Conservation (phyloP, 2,888 invertebrate genomes). For the Chydorus sphaericus region DNA sequence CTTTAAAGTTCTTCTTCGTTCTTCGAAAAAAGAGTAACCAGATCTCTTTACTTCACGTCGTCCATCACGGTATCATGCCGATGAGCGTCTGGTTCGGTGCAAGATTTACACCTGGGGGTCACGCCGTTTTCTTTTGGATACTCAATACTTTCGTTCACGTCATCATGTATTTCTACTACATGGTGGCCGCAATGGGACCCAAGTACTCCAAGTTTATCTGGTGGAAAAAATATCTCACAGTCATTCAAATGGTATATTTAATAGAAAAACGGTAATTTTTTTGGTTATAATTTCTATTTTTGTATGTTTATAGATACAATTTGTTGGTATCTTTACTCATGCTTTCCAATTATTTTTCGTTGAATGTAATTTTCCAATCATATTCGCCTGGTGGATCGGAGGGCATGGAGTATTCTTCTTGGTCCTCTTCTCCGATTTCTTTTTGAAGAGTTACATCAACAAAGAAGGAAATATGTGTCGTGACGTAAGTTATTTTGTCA, state of each 20-base stretch:
- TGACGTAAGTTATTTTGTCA: conserved; percentile 7
- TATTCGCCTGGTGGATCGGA: conserved; percentile 90
- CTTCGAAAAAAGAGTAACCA: too few species aligned
- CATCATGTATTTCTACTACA: conserved; percentile 95
- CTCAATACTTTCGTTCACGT: conserved; percentile 91
- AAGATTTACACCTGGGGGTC: conserved; percentile 90
- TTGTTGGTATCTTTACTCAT: conserved; percentile 76
- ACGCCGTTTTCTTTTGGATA: conserved; percentile 89
- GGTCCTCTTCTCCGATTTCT: conserved; percentile 88
- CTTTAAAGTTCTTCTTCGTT: too few species aligned
- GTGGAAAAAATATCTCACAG: conserved; percentile 95
- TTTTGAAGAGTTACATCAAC: conserved; percentile 45
- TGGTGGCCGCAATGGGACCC: conserved; percentile 87
- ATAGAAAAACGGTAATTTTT: too few species aligned
- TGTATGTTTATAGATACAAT: conserved; percentile 50
- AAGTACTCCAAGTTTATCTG: conserved; percentile 82
- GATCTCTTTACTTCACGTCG: conserved; percentile 84
- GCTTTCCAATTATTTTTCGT: conserved; percentile 82
- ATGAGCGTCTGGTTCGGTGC: conserved; percentile 92
- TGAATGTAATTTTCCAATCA: conserved; percentile 71
- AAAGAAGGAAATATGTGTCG: conserved; percentile 5
- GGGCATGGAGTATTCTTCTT: conserved; percentile 92
- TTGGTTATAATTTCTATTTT: conserved; percentile 20
- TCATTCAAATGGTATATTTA: conserved; percentile 92
- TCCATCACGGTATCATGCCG: conserved; percentile 94